These are phyloP conservation scores for Dolichopus griseipennis DNA, from an alignment of 2,888 invertebrate species.

Conservation along the genomic window DNA sequence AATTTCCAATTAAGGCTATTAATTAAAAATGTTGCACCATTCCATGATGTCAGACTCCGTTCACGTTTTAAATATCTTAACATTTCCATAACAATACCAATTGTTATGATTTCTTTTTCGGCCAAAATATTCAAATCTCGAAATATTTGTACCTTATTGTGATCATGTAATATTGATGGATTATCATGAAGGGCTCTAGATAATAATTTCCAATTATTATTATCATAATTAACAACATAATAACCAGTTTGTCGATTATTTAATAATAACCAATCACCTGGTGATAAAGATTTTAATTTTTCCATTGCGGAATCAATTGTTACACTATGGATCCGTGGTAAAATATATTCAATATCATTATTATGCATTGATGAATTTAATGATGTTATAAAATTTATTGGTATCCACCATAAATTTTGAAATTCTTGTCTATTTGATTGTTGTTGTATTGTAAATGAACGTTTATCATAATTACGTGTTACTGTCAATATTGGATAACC, in stretches of 20 bases:
- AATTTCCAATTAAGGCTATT: constrained; percentile 9
- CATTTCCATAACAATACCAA: constrained; percentile 46
- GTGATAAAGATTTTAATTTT: constrained; percentile 19
- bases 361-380: constrained; percentile 33
- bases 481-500: constrained; percentile 49
- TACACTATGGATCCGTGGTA: constrained; percentile 27
- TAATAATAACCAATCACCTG: constrained; percentile 35
- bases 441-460: constrained; percentile 7
- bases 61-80: constrained; percentile 52
- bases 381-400: constrained; percentile 33
- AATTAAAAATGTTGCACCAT: constrained; percentile 45
- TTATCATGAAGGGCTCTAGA: constrained; percentile 51
- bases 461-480: constrained; percentile 29
- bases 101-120: constrained; percentile 51
- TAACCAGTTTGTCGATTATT: constrained; percentile 40
- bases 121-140: constrained; percentile 60
- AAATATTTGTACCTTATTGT: constrained; percentile 72
- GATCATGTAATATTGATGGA: constrained; percentile 56
- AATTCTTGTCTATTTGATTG: background rate
- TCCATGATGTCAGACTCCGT: constrained; percentile 61
- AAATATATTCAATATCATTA: constrained; percentile 33
- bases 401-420: constrained; percentile 32
- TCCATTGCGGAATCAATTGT: constrained; percentile 32
- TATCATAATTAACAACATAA: constrained; percentile 65
- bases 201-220: constrained; percentile 56